phyloP scores from a whole-genome alignment of 37 sponge, comb jelly and placozoan species.

The Cladorhizidae sp. region DNA sequence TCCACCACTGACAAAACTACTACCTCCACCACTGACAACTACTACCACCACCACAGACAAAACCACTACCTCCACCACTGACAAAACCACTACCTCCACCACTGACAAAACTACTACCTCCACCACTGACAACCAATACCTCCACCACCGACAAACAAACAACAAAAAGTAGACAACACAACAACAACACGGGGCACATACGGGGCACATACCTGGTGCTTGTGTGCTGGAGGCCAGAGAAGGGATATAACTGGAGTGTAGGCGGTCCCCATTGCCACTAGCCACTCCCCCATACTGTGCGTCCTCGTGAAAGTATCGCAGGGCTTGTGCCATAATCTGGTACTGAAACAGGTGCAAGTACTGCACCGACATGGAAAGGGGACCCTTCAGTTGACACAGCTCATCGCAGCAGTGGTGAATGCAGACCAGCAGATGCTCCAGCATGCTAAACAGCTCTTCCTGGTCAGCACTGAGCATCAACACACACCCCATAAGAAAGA shows the following conservation, averaged over 20 bases:
- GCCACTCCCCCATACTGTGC: slow-evolving; percentile 19
- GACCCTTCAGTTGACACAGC: slow-evolving; percentile 19
- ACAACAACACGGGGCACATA: not conserved
- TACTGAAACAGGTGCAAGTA: slow-evolving; percentile 64
- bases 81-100: too few relatives aligned
- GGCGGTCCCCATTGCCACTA: not conserved
- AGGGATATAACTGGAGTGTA: slow-evolving; percentile 10
- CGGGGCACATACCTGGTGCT: slow-evolving; percentile 44
- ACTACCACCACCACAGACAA: too few relatives aligned
- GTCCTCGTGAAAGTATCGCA: slow-evolving; percentile 51
- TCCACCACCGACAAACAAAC: too few relatives aligned
- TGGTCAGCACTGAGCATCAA: slow-evolving; percentile 46
- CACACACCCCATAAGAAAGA: too few relatives aligned
- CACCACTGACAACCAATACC: too few relatives aligned
- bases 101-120: too few relatives aligned
- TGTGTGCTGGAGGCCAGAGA: slow-evolving; percentile 29
- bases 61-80: too few relatives aligned
- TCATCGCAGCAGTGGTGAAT: slow-evolving; percentile 54
- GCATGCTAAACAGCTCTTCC: slow-evolving; percentile 47
- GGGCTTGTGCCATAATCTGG: slow-evolving; percentile 34
- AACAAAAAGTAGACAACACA: too few relatives aligned
- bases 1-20: too few relatives aligned
- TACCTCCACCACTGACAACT: not conserved
- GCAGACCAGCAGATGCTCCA: slow-evolving; percentile 73
- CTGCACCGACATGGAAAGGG: slow-evolving; percentile 20